Evolutionary conservation across 2,888 invertebrate species (phyloP), one percentile per base, ranked within the genome.

Genomic region (Creontiades dilutus): DNA sequence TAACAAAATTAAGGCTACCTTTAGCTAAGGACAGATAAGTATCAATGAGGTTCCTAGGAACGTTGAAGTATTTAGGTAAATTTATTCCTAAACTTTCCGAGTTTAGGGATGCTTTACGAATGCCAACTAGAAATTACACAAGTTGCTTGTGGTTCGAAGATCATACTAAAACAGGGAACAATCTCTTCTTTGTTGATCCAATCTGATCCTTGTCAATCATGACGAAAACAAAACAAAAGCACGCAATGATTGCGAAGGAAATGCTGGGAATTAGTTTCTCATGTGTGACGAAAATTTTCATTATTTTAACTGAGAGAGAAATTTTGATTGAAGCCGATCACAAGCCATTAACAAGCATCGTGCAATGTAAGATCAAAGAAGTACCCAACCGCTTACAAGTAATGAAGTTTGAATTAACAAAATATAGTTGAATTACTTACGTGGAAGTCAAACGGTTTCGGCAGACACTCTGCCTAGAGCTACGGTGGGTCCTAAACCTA

Each of bases 301-400:
- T n/a, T 55, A 55, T 23, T 85, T 57, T 27, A 57, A 27, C 28
- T 85, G 85, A 57, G 37, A 9, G 82, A 81, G 13, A 81, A 81
- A 48, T 81, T 16, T 23, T 48, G 13, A 48, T 47, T 19, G 55
- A 85, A 85, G 23, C 85, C 12, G 85, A 85, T 37, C 85, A 55
- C 37, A 85, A 85, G 61, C 85, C 85, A 4, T 85, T 85, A 85
- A 85, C 55, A 9, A 85, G 85, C 85, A 85, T 85, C 19, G 61
- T 57, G 16, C 55, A 85, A 37, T 19, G 85, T 19, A 85, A 85
- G 9, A 85, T 85, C 12, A 57, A 85, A 28, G 55, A 85, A 55
- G 85, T 85, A 12, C 85, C 85, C 13, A 85, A 57, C 61, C 55
- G 85, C 55, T 48, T 85, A 28, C 85, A 85, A 85, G 55, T 55